phyloP scores from a whole-genome alignment of 2,888 invertebrate species.

The Blastobasis lacticolella region DNA sequence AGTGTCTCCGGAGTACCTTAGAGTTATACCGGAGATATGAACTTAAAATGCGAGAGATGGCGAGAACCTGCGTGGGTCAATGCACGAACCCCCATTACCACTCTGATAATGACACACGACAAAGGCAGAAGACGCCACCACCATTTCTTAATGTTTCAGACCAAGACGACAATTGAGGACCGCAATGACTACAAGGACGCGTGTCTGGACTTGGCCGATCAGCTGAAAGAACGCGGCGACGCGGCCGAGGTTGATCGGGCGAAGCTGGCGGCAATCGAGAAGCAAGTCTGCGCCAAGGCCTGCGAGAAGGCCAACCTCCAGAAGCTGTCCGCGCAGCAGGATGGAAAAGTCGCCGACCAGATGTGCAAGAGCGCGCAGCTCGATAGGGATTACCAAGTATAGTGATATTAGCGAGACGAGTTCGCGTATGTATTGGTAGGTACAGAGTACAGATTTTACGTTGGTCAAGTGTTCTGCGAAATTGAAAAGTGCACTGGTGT shows the following conservation, averaged over 20 bases:
- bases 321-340: slow-evolving; percentile 34
- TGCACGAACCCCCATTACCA: too few relatives aligned
- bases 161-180: slow-evolving; percentile 37
- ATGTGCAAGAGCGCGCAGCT: slow-evolving; percentile 40
- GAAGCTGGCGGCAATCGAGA: slow-evolving; percentile 29
- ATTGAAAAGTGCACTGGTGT: too few relatives aligned
- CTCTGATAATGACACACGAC: too few relatives aligned
- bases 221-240: slow-evolving; percentile 25
- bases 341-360: slow-evolving; percentile 34
- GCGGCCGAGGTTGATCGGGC: slow-evolving; percentile 28
- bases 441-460: not conserved
- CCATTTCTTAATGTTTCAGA: slow-evolving; percentile 24
- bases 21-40: too few relatives aligned
- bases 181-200: slow-evolving; percentile 33
- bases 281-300: slow-evolving; percentile 34
- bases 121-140: too few relatives aligned
- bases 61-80: too few relatives aligned
- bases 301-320: slow-evolving; percentile 29
- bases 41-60: too few relatives aligned
- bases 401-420: too few relatives aligned
- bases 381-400: slow-evolving; percentile 49
- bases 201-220: slow-evolving; percentile 23
- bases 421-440: not conserved
- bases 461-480: not conserved
- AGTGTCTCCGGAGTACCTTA: too few relatives aligned